Conservation (phyloP, 2,888 invertebrate genomes). For the Diaphora mendica region DNA sequence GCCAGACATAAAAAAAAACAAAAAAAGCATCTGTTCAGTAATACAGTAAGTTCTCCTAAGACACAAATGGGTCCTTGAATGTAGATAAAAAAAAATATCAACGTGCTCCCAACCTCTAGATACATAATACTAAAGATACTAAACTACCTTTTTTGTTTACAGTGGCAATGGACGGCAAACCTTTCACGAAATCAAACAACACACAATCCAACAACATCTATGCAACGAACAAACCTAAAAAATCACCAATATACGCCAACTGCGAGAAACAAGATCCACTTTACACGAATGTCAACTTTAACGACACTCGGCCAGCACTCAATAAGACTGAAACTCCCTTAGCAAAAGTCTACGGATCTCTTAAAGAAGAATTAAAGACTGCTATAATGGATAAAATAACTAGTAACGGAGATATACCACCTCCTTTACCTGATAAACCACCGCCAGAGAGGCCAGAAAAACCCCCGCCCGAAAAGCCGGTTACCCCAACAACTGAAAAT, state of each 20-base stretch:
- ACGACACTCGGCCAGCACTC: conserved; percentile 59
- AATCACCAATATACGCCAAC: conserved; percentile 77
- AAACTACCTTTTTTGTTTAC: conserved; percentile 24
- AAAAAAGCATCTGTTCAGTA: too few relatives aligned
- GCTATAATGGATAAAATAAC: conserved; percentile 71
- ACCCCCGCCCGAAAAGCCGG: conserved; percentile 69
- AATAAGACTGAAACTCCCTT: conserved; percentile 76
- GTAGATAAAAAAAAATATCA: not conserved
- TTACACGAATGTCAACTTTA: conserved; percentile 75
- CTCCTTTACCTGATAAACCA: conserved; percentile 73
- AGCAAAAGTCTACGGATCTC: conserved; percentile 62
- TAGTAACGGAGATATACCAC: conserved; percentile 71
- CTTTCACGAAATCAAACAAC: conserved; percentile 67
- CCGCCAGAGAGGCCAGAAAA: conserved; percentile 74
- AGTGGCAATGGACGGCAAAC: conserved; percentile 81
- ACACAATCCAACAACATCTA: conserved; percentile 66
- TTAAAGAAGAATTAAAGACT: conserved; percentile 79
- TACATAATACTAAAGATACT: too few relatives aligned
- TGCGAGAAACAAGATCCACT: conserved; percentile 68
- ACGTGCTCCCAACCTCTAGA: not conserved
- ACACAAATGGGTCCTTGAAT: too few relatives aligned
- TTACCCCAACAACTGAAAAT: conserved; percentile 71
- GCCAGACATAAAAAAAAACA: too few relatives aligned
- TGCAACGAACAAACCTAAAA: conserved; percentile 64
- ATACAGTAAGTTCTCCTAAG: not conserved